Percentiles rank a stretch among this genome's conserved stretches.
phyloP scores from a whole-genome alignment of 2,797 vertebrate species.

The Sebastes oblongus region DNA sequence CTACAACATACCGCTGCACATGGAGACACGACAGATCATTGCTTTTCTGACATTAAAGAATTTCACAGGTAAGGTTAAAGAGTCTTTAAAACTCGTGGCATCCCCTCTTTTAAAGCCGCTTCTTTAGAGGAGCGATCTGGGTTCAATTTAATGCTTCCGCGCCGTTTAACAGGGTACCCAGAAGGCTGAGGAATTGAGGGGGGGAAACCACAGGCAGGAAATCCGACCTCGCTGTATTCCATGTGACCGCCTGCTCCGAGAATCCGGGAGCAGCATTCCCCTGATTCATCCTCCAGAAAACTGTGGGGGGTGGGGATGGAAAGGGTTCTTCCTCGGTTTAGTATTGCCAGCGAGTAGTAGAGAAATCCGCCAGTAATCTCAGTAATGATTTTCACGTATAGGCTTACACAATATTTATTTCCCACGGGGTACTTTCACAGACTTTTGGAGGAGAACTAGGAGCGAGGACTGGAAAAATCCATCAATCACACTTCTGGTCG shows the following conservation, averaged over 20 bases:
- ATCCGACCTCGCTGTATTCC: constrained; percentile 71
- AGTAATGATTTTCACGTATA: constrained; percentile 9
- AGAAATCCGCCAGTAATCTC: constrained; percentile 34
- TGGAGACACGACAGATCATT: background rate
- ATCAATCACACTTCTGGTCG: background rate
- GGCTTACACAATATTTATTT: constrained; percentile 42
- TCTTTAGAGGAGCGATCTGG: constrained; percentile 64
- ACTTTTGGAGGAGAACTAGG: constrained; percentile 17
- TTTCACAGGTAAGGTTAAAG: constrained; percentile 28
- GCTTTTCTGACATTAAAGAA: constrained; percentile 18
- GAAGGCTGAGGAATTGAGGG: constrained; percentile 56
- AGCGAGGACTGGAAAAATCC: constrained; percentile 18
- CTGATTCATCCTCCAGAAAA: constrained; percentile 69
- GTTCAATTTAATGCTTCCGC: constrained; percentile 76
- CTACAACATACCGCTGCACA: background rate
- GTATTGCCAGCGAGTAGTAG: constrained; percentile 24
- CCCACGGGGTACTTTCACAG: constrained; percentile 3
- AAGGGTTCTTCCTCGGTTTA: constrained; percentile 30
- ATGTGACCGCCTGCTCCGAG: constrained; percentile 71
- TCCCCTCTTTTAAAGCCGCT: constrained; percentile 29
- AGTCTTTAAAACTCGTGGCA: constrained; percentile 24
- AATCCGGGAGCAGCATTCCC: constrained; percentile 70
- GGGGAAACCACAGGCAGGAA: constrained; percentile 63
- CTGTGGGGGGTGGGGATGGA: constrained; percentile 5
- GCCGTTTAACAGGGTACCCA: constrained; percentile 55